These are phyloP conservation scores for Brienomyrus longianalis DNA, from an alignment of 2,113 vertebrate species.

Conservation along the genomic window DNA sequence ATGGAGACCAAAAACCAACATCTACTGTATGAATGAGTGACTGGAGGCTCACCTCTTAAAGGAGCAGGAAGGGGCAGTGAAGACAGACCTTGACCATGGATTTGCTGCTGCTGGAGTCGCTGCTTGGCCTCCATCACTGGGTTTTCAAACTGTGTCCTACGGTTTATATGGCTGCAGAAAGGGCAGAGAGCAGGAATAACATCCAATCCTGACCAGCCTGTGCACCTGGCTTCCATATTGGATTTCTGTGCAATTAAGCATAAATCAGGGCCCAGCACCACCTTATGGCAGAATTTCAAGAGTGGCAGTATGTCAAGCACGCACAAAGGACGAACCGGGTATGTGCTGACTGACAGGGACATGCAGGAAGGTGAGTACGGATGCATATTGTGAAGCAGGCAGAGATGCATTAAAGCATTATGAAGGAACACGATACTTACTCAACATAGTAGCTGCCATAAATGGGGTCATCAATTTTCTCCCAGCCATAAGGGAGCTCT, in stretches of 20 bases:
- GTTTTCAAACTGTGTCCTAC: constrained; percentile 99
- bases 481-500: constrained; percentile 99
- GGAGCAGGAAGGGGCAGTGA: constrained; percentile 83
- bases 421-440: constrained; percentile 73
- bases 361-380: not conserved
- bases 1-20: constrained; percentile 61
- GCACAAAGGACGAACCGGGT: not conserved
- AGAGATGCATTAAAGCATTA: constrained; percentile 3
- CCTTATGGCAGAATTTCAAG: not conserved
- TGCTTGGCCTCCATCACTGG: constrained; percentile 97
- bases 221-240: not conserved
- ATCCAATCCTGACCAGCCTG: not conserved
- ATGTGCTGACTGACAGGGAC: not conserved
- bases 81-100: constrained; percentile 91
- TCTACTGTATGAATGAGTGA: constrained; percentile 34
- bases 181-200: constrained; percentile 30
- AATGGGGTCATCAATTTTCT: constrained; percentile 99
- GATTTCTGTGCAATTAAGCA: not conserved
- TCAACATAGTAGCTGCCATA: constrained; percentile 99
- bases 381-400: not conserved
- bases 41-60: constrained; percentile 79
- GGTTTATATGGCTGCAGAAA: constrained; percentile 92
- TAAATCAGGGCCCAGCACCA: not conserved
- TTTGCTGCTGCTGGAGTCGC: constrained; percentile 89
- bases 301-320: not conserved